Base-by-base conservation (phyloP, 1,140 invertebrate genomes). In the Drosophila fuyamai region DNA sequence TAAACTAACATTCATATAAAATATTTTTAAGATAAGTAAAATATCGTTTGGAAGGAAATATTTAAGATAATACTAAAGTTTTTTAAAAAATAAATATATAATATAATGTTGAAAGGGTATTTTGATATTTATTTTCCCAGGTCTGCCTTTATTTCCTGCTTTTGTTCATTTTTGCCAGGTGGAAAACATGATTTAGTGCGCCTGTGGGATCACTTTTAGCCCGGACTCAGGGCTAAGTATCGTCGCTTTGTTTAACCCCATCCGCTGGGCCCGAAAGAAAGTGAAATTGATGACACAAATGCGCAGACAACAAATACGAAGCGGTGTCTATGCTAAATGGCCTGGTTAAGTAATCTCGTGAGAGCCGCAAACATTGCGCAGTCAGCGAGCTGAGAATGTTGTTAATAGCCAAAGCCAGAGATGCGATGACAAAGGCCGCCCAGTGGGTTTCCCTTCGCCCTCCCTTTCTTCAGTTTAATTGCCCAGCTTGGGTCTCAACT, bases 211-310 rank as follows among this genome's bases (percentile, higher is more conserved):
- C 55, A 68, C 58, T 74, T 73, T 82, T 40, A 41, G 58, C 13
- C 23, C 38, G 40, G 43, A 35, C 55, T 35, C 43, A 36, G 60
- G 40, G 29, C 66, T 71, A 71, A 86, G 76, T 76, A 70, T 60
- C 46, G 47, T 23, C 53, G 79, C 72, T 79, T 88, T 88, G 79
- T 86, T 89, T 81, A 62, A 70, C 61, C 60, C 72, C 80, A 65
- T 84, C 79, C 62, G 65, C 61, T 23, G 16, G 32, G 68, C 67
- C 36, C 54, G 27, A 81, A 81, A 84, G 88, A 91, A 91, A 91
- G 88, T 91, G 88, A 91, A 91, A 91, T 91, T 91, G 88, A 84
- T 88, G 88, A 81, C 88, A 90, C 82, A 90, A 90, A 90, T 88
- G 80, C 58, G 70, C 74, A 76, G 82, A 86, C 62, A 88, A 83